Base-by-base conservation (phyloP, 2,797 vertebrate genomes). In the Manis pentadactyla region DNA sequence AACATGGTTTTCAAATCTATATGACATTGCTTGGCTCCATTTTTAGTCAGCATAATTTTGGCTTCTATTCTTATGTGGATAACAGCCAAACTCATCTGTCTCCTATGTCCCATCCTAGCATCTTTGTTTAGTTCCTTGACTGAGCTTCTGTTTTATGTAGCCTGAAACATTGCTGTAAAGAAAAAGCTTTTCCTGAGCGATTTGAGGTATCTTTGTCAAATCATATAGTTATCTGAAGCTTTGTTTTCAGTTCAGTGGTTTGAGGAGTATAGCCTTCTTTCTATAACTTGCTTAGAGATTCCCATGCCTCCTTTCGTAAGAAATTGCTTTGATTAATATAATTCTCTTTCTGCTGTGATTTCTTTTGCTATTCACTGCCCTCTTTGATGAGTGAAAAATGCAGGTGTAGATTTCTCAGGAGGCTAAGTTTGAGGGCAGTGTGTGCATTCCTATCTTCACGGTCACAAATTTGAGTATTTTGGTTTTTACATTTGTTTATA, bases 321-420 rank as follows among this genome's bases (percentile, higher is more conserved):
- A 97, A 97, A 97, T 96, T 96, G 75, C 77, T 97, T 96, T 98
- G 97, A 97, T 98, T 98, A 93, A 96, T 98, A 93, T 96, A 94
- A 97, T 94, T 97, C 86, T 97, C 71, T 75, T 87, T 97, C 90
- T 96, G 51, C 92, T 98, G 87, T 88, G 94, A 98, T 97, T 95
- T 95, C 78, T 96, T 96, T 92, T 96, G 83, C 68, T 94, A 87
- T 79, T 90, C 68, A 34, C 49, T 95, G 89, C 89, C 88, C 92
- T 97, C 93, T 97, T 95, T 97, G 97, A 94, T 97, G 96, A 13
- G 83, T 49, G 61, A 94, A 97, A 97, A 96, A 93, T 77, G 15
- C 75, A 96, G 79, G 87, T 91, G 90, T 96, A 93, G n/a, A 77
- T 92, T 96, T 98, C 94, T 94, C 68, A n/a, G 92, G 94, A 97